Base-by-base conservation (phyloP, 35 echinoderm and acorn worm species). In the Eucidaris tribuloides region DNA sequence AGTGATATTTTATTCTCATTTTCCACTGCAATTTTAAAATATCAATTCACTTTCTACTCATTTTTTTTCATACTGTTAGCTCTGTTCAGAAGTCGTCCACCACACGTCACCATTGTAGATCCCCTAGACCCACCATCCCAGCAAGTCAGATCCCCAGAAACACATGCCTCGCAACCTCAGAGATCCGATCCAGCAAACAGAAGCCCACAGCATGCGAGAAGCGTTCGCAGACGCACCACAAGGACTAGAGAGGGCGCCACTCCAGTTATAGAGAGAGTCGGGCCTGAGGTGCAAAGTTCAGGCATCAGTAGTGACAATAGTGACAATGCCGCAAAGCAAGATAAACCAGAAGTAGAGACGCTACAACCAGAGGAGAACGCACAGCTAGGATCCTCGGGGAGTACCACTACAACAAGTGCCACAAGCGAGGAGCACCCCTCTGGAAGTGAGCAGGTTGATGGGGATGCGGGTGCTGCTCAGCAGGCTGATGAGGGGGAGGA, bases 251-350 rank as follows among this genome's bases (percentile, higher is more conserved):
- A 32, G 18, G 68, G 23, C 68, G n/a, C 9, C 2, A 7, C 68
- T 4, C 15, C n/a, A n/a, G 48, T 52, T 52, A 52, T 17, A 44
- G 68, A 32, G 0, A 9, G 7, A 0, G 41, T 40, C 25, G n/a
- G 4, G 24, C 68, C 36, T 0, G 68, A 74, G n/a, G 68, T 7
- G 14, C 68, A 27, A 2, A 74, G 68, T 36, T 74, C 68, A 0
- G 68, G 68, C 11, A 44, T 74, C 68, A 74, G 68, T 20, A 74
- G 68, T 19, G 68, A 74, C 38, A 68, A 68, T 30, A 68, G 64
- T 37, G 68, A 74, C 11, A 42, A 33, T 40, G 44, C 38, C 20
- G 35, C 38, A 40, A 44, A 74, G 35, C 22, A 40, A 74, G 41
- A 40, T 27, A 17, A 64, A 17, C 41, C 24, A 4, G 44, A 74